phyloP scores from a whole-genome alignment of 2,113 vertebrate species.

The Mola mola region DNA sequence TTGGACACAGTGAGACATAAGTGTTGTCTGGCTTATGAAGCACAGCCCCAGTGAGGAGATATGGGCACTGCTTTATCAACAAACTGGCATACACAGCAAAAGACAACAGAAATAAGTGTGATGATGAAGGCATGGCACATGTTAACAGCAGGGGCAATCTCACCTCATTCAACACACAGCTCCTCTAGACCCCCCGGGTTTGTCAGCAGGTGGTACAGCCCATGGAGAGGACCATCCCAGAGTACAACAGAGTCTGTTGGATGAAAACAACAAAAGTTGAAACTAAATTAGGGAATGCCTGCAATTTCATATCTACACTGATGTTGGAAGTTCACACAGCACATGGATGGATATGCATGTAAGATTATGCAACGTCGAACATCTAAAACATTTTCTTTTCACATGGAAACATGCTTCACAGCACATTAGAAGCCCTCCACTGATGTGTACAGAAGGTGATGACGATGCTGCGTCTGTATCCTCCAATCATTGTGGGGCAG shows the following conservation, averaged over 20 bases:
- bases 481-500: too few relatives aligned
- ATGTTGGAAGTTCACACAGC: too few relatives aligned
- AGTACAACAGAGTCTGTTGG: conserved; percentile 59
- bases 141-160: conserved; percentile 23
- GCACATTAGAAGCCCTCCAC: too few relatives aligned
- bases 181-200: conserved; percentile 52
- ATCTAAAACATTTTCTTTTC: too few relatives aligned
- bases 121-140: background rate
- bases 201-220: conserved; percentile 67
- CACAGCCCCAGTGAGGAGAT: too few relatives aligned
- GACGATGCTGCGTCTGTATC: too few relatives aligned
- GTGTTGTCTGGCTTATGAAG: conserved; percentile 2
- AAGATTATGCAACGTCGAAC: too few relatives aligned
- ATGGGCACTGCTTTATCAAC: too few relatives aligned
- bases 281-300: background rate
- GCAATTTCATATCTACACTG: too few relatives aligned
- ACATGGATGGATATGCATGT: too few relatives aligned
- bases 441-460: too few relatives aligned
- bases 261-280: conserved; percentile 40
- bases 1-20: conserved; percentile 8
- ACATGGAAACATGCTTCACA: too few relatives aligned
- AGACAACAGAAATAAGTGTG: background rate
- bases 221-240: conserved; percentile 68
- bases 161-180: conserved; percentile 71
- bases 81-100: background rate